Conservation (phyloP, 2,888 invertebrate species). For the Panzeria rudis region DNA sequence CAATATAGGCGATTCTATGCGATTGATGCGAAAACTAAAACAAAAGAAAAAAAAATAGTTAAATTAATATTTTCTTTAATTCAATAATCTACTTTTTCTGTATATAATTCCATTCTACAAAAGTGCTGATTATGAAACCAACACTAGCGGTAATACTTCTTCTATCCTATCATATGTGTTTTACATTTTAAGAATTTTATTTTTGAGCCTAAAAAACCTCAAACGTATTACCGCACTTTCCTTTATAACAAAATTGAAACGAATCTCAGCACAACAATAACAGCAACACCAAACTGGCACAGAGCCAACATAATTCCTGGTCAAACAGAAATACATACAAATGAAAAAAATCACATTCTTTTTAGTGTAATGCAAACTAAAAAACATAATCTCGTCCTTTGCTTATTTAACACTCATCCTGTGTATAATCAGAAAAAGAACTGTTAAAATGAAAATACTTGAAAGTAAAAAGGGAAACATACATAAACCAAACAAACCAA, state of each 20-base stretch:
- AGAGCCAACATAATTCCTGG: conserved; percentile 62
- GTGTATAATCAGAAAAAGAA: conserved; percentile 18
- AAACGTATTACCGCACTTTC: conserved; percentile 63
- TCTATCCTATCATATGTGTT: conserved; percentile 11
- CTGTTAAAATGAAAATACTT: conserved; percentile 7
- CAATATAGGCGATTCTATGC: conserved; percentile 94
- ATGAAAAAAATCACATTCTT: conserved; percentile 35
- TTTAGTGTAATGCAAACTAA: conserved; percentile 46
- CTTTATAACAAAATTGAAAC: conserved; percentile 34
- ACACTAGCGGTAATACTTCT: not conserved
- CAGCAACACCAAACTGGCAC: conserved; percentile 54
- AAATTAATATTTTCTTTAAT: not conserved
- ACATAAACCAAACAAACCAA: conserved; percentile 48
- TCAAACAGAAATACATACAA: not conserved
- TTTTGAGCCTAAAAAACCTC: conserved; percentile 66
- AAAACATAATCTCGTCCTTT: conserved; percentile 67
- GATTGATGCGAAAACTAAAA: conserved; percentile 92
- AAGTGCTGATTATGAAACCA: not conserved
- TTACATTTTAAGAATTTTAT: conserved; percentile 30
- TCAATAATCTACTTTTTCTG: not conserved
- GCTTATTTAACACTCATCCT: conserved; percentile 69
- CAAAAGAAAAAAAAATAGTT: conserved; percentile 30
- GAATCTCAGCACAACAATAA: conserved; percentile 58
- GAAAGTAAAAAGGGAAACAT: conserved; percentile 27
- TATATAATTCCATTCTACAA: not conserved